A percentile compares a stretch with the other conserved stretches of the same genome.
These are phyloP conservation scores for Chunga burmeisteri DNA, from an alignment of 2,113 vertebrate species.

Conservation along the genomic window DNA sequence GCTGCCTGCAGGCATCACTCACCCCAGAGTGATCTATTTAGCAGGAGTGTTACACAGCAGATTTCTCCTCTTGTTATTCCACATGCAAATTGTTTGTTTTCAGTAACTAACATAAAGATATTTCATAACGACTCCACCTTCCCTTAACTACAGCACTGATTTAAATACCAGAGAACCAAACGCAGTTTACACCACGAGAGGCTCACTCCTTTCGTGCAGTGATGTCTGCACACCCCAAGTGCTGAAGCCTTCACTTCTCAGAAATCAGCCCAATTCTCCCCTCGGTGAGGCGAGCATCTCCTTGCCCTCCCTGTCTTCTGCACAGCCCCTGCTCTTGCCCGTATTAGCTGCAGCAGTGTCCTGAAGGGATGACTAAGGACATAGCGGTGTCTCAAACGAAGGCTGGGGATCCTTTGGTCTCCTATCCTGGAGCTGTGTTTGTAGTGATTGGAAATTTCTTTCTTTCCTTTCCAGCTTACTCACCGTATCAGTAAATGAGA, in stretches of 20 bases:
- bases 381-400: accelerated
- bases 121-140: not conserved
- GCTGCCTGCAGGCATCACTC: not conserved
- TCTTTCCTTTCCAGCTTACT: not conserved
- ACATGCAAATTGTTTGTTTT: not conserved
- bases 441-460: not conserved
- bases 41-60: not conserved
- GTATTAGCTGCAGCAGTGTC: not conserved
- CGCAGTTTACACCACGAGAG: accelerated
- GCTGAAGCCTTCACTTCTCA: not conserved
- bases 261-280: not conserved
- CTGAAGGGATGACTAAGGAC: not conserved
- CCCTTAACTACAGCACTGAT: not conserved
- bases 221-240: not conserved
- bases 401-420: not conserved
- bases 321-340: not conserved
- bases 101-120: not conserved
- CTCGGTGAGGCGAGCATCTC: not conserved
- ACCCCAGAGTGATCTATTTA: not conserved
- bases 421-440: not conserved
- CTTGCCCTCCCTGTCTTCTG: not conserved
- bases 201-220: accelerated
- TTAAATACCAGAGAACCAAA: not conserved
- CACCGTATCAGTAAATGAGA: not conserved
- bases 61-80: not conserved